Base-by-base conservation (phyloP, 1,140 invertebrate species). In the Cataglyphis hispanica region DNA sequence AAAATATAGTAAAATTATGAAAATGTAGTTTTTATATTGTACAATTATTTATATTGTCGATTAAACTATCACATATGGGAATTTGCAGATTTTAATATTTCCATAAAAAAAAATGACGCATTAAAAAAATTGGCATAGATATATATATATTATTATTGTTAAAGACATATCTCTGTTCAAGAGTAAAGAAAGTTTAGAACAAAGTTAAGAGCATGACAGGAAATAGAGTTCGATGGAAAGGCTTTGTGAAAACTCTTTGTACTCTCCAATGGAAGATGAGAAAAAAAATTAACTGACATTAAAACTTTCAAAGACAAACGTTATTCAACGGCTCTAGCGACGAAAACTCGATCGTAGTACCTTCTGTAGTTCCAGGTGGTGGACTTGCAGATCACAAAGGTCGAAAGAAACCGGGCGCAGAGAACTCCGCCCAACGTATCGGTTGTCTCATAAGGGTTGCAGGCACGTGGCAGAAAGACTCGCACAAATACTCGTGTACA, bases 371-470 rank as follows among this genome's bases (percentile, higher is more conserved):
- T 91, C 92, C 92, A 93, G 92, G 91, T 93, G 92, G 90, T 89
- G 58, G 74, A 90, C 72, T 90, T 80, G 61, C 75, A 74, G 63
- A 75, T 86, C 58, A 91, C 90, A 92, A 92, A 90, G 91, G 85
- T 92, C 83, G 84, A 86, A 88, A 85, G 87, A 83, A 93, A 92
- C 91, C 88, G 86, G 72, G 89, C 78, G 83, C 81, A 50, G 81
- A 50, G 81, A 85, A 90, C 92, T 87, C 92, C 93, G 93, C 93
- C 93, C 92, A 91, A 67, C 67, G 87, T 84, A 93, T 93, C 93
- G 87, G 91, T 90, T 93, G 86, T 90, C 92, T 91, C 86, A 86
- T 87, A 93, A 93, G 92, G 92, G 93, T 93, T 93, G 92, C 43
- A 88, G 88, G 84, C 91, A 93, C 91, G 92, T 91, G 92, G 88